These are phyloP conservation scores for Trypoxylus dichotomus DNA, from an alignment of 1,140 invertebrate genomes.

Conservation along the genomic window DNA sequence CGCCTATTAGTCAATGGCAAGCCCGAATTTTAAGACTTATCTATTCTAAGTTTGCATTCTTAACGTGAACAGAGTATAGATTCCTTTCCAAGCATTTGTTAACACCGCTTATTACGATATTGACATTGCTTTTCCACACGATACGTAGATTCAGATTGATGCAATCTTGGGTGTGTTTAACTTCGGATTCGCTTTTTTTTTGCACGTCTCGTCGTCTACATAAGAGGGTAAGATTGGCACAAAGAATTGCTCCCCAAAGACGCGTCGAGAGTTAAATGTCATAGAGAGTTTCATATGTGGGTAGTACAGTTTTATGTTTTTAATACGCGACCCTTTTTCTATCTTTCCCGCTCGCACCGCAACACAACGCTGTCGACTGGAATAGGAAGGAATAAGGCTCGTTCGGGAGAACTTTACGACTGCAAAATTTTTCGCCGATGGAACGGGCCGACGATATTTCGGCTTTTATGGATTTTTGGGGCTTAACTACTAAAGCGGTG, in stretches of 20 bases:
- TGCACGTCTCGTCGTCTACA: not conserved
- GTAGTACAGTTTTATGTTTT: constrained; percentile 29
- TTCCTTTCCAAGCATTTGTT: too few relatives aligned
- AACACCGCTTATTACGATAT: not conserved
- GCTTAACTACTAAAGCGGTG: constrained; percentile 28
- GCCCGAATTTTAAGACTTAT: too few relatives aligned
- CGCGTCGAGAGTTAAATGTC: constrained; percentile 24
- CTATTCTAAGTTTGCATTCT: too few relatives aligned
- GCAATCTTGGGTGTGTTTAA: constrained; percentile 4
- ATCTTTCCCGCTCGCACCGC: not conserved
- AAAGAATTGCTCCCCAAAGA: constrained; percentile 15
- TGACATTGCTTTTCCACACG: not conserved
- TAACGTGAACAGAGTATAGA: too few relatives aligned
- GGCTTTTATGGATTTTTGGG: constrained; percentile 28
- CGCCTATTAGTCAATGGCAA: too few relatives aligned
- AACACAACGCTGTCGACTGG: not conserved
- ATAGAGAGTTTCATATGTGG: constrained; percentile 30
- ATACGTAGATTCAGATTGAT: constrained; percentile 16
- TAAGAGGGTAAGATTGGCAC: constrained; percentile 28
- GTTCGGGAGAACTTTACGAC: constrained; percentile 8
- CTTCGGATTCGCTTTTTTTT: not conserved
- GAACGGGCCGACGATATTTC: constrained; percentile 1
- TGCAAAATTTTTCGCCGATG: constrained; percentile 9
- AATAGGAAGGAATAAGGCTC: not conserved
- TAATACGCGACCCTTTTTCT: constrained; percentile 25